phyloP scores from a whole-genome alignment of 2,888 invertebrate genomes.

The Yponomeuta evonymella region DNA sequence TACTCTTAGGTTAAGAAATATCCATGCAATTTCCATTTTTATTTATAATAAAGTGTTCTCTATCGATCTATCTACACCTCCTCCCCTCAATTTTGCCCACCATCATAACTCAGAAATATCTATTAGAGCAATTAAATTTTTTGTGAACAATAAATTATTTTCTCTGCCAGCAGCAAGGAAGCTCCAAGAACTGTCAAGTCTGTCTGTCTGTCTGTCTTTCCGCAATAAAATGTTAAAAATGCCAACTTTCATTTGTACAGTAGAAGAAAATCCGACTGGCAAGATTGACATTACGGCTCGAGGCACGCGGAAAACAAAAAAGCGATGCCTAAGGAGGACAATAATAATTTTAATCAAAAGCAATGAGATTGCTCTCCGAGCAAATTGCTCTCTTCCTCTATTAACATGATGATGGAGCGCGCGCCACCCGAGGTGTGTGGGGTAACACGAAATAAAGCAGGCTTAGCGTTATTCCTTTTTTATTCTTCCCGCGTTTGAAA shows the following conservation, averaged over 20 bases:
- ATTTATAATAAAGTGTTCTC: too few relatives aligned
- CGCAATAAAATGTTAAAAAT: not conserved
- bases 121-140: too few relatives aligned
- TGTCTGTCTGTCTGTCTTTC: too few relatives aligned
- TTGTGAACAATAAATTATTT: too few relatives aligned
- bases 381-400: slow-evolving; percentile 60
- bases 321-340: slow-evolving; percentile 43
- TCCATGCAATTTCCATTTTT: too few relatives aligned
- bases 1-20: too few relatives aligned
- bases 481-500: slow-evolving; percentile 40
- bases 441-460: slow-evolving; percentile 35
- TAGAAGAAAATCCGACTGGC: slow-evolving; percentile 1
- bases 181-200: too few relatives aligned
- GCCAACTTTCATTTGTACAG: not conserved
- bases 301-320: slow-evolving; percentile 28
- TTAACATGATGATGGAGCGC: slow-evolving; percentile 57
- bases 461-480: slow-evolving; percentile 45
- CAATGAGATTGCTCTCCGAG: slow-evolving; percentile 63
- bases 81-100: too few relatives aligned
- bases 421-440: not conserved
- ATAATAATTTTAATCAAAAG: slow-evolving; percentile 72
- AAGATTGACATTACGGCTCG: slow-evolving; percentile 25
- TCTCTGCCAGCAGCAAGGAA: too few relatives aligned
- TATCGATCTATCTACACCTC: too few relatives aligned
- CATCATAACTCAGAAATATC: too few relatives aligned